Conservation (phyloP, 2,888 invertebrate species). For the Heliconius hortense region DNA sequence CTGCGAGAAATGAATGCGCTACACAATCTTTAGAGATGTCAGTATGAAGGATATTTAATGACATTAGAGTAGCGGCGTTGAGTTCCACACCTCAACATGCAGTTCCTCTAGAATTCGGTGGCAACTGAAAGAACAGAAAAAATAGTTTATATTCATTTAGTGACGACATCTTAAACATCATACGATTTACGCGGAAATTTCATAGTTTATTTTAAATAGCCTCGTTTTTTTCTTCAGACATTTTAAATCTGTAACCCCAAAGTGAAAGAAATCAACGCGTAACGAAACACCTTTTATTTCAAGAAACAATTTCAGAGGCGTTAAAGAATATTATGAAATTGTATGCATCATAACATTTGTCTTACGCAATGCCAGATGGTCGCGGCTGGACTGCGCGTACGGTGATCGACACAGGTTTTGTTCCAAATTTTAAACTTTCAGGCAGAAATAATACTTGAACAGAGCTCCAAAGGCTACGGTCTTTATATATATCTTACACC, state of each 20-base stretch:
- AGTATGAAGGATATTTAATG: background rate
- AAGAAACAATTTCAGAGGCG: conserved; percentile 31
- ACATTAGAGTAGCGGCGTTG: background rate
- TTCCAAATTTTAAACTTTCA: background rate
- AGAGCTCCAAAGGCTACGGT: too few species aligned
- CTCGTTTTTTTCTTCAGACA: background rate
- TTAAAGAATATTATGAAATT: conserved; percentile 33
- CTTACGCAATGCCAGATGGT: conserved; percentile 34
- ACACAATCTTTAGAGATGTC: background rate
- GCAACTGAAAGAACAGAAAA: too few species aligned
- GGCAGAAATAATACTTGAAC: background rate
- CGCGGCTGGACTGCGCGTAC: conserved; percentile 22
- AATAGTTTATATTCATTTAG: background rate
- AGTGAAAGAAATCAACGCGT: conserved; percentile 3
- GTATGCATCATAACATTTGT: conserved; percentile 30
- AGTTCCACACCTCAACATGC: too few species aligned
- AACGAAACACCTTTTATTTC: conserved; percentile 28
- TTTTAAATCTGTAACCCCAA: background rate
- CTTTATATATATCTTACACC: too few species aligned
- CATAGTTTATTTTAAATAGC: conserved; percentile 5
- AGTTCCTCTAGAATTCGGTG: too few species aligned
- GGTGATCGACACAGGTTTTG: conserved; percentile 1
- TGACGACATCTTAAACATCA: background rate
- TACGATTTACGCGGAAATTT: background rate
- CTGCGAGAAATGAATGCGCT: background rate